A percentile compares a stretch with the other conserved stretches of the same genome.
Conservation (phyloP, 2,888 invertebrate species). For the Leptopilina myrica region DNA sequence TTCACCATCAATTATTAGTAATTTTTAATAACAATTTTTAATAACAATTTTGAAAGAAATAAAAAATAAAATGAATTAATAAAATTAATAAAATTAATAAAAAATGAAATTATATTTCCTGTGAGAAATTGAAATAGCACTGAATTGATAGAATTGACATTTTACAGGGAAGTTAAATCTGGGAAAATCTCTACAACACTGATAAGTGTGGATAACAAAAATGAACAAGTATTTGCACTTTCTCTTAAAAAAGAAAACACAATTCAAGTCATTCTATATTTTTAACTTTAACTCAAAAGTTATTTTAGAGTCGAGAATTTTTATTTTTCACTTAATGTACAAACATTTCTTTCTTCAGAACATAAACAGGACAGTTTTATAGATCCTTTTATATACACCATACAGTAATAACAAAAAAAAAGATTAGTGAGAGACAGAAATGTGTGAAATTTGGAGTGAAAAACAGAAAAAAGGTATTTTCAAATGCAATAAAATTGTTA, state of each 20-base stretch:
- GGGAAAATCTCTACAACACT: neutral
- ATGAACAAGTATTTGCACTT: constrained; percentile 38
- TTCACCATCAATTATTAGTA: too few relatives aligned
- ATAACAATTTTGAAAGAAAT: too few relatives aligned
- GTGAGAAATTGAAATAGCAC: neutral
- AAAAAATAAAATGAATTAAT: too few relatives aligned
- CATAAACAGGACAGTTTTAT: constrained; percentile 24
- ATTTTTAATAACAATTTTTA: too few relatives aligned
- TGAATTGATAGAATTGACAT: neutral
- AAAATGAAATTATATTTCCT: too few relatives aligned
- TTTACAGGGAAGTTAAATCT: neutral
- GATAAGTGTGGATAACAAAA: constrained; percentile 19
- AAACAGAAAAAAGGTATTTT: neutral
- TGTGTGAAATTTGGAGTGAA: neutral
- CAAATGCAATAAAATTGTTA: too few relatives aligned
- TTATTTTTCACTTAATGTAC: constrained; percentile 18
- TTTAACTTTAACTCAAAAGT: constrained; percentile 31
- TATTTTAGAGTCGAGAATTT: constrained; percentile 12
- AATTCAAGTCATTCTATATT: neutral
- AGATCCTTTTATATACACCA: neutral
- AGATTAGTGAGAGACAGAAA: neutral
- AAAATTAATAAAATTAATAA: too few relatives aligned
- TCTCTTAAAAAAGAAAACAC: constrained; percentile 3
- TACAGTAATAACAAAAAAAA: neutral
- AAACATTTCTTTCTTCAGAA: constrained; percentile 34